Evolutionary conservation across 2,797 vertebrate species (phyloP), one percentile per base, ranked within the genome.

Genomic region (Cygnus olor): DNA sequence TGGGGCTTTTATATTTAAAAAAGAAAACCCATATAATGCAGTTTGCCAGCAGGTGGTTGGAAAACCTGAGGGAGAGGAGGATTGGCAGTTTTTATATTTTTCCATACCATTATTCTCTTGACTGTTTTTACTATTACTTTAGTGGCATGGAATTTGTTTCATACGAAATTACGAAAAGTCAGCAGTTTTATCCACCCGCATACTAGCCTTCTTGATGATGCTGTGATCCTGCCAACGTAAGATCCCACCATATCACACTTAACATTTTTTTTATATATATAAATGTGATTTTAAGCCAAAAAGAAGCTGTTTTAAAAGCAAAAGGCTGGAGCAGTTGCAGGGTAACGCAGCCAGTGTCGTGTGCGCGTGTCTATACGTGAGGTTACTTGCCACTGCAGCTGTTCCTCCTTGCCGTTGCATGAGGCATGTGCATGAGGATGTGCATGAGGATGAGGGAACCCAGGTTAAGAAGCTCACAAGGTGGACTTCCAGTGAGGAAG

Each of bases 21-120:
- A 86, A 40, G 77, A 73, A 82, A 82, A 28, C 49, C 84, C 45
- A 4, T 77, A 30, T 92, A 89, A 78, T 78, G 81, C 68, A 32
- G 36, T 83, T 94, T 69, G 51, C 76, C 0, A 0, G 81, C 87
- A 93, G 79, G 93, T 94, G 76, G 74, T 80, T 94, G 92, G 87
- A 47, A 80, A 92, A 95, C 61, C 47, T 89, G 84, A 74, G 69
- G 89, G 57, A 68, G 45, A 79, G 80, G 54, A 85, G 94, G 80
- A 51, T 60, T 95, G 92, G 81, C 61, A 66, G 65, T 3, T 87
- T 80, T 78, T 85, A 0, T 60, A 7, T 60, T 85, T 93, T 89
- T 91, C 69, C 66, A 24, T 63, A 4, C 7, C 7, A 72, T 95
- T 95, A 56, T 85, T 94, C 89, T 93, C 71, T 32, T 47, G 77